A percentile compares a stretch with the other conserved stretches of the same genome.
Conservation (phyloP, 2,113 vertebrate species). For the Tauraco erythrolophus region DNA sequence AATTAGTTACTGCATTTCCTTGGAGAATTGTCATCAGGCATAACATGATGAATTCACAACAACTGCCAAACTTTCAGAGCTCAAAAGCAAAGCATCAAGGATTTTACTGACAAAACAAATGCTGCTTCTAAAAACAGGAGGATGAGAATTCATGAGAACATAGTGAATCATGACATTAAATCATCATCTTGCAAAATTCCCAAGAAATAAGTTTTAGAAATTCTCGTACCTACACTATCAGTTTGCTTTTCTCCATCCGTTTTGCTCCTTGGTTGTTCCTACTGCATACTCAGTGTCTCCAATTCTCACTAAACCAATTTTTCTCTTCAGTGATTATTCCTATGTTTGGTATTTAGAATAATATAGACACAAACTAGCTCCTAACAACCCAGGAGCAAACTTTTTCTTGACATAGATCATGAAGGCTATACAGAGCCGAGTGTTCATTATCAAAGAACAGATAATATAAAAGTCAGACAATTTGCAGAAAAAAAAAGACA, state of each 20-base stretch:
- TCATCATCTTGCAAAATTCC: background rate
- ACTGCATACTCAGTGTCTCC: background rate
- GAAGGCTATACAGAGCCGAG: background rate
- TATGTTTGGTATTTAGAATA: background rate
- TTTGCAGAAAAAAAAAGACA: background rate
- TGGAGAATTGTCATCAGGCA: background rate
- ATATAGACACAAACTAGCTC: background rate
- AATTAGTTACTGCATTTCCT: constrained; percentile 6
- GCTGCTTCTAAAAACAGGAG: background rate
- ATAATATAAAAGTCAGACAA: background rate
- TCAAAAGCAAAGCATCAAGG: background rate
- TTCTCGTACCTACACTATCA: background rate
- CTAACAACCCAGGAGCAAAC: background rate
- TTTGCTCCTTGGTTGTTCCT: background rate
- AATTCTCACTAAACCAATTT: background rate
- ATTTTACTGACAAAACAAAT: background rate
- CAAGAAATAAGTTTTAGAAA: background rate
- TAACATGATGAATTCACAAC: constrained; percentile 3
- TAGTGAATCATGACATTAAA: background rate
- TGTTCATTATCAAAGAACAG: background rate
- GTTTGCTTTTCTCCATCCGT: fast-evolving
- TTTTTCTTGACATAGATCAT: background rate
- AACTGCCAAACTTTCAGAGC: background rate
- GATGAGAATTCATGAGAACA: background rate
- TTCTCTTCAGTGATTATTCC: background rate